Conservation (phyloP, 2,888 invertebrate genomes). For the Leistus spinibarbis region DNA sequence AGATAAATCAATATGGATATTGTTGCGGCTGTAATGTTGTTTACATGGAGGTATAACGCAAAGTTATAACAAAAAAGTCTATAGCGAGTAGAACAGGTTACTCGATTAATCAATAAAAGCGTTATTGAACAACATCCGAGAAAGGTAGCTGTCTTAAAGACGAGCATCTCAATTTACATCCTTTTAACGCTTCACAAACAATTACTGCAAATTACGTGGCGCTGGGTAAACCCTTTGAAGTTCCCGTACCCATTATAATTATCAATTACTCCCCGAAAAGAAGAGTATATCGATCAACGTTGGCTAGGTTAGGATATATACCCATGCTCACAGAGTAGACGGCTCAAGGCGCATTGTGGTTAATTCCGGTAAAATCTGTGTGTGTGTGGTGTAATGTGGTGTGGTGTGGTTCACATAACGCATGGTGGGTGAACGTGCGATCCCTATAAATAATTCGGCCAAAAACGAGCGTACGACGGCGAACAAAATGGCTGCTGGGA, state of each 20-base stretch:
- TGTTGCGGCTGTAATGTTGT: not conserved
- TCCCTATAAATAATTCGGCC: conserved; percentile 13
- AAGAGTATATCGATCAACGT: conserved; percentile 12
- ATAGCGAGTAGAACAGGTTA: not conserved
- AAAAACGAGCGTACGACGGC: conserved; percentile 9
- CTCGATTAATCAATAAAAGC: not conserved
- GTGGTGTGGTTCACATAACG: not conserved
- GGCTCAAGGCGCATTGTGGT: not conserved
- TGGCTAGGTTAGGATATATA: not conserved
- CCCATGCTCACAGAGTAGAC: not conserved
- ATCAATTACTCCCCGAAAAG: conserved; percentile 24
- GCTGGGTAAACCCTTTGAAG: conserved; percentile 21
- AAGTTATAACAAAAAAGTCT: not conserved
- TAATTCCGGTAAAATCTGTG: not conserved
- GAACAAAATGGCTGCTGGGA: conserved; percentile 19
- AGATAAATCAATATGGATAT: not conserved
- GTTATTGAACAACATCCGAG: not conserved
- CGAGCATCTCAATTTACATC: conserved; percentile 19
- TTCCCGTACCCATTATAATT: conserved; percentile 16
- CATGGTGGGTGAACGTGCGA: not conserved
- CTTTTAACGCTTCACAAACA: conserved; percentile 21
- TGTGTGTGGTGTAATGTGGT: not conserved
- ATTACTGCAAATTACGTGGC: conserved; percentile 27
- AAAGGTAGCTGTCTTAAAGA: not conserved
- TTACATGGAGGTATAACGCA: not conserved